phyloP scores from a whole-genome alignment of 2,113 vertebrate genomes.

The Microcebus tavaratra region DNA sequence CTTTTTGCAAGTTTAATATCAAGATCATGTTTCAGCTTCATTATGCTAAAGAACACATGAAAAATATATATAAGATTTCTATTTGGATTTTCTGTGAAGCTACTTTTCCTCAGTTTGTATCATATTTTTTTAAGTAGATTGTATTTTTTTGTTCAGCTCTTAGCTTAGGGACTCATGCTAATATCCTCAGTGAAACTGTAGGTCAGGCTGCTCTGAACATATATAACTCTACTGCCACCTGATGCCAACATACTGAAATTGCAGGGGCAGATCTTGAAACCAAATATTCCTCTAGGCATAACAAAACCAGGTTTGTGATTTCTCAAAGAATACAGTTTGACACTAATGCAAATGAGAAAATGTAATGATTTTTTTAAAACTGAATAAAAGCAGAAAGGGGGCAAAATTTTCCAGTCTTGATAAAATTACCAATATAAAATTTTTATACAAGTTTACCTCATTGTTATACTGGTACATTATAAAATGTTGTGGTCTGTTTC shows the following conservation, averaged over 20 bases:
- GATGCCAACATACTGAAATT: conserved; percentile 59
- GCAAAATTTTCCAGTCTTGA: conserved; percentile 16
- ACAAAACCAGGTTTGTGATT: conserved; percentile 60
- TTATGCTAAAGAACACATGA: conserved; percentile 14
- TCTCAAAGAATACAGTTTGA: conserved; percentile 36
- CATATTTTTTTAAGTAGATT: not conserved
- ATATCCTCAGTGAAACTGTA: not conserved
- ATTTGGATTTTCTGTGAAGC: conserved; percentile 1
- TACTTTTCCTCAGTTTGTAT: conserved; percentile 27
- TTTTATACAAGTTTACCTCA: not conserved
- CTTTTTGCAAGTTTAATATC: not conserved
- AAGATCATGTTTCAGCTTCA: not conserved
- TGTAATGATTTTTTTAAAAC: conserved; percentile 7
- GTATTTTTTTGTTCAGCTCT: not conserved
- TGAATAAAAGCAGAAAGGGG: not conserved
- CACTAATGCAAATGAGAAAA: conserved; percentile 63
- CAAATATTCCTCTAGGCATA: not conserved
- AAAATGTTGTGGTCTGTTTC: not conserved
- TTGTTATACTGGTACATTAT: not conserved
- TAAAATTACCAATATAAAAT: conserved; percentile 49
- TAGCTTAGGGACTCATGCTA: not conserved
- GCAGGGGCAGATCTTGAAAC: conserved; percentile 55
- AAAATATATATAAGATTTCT: not conserved
- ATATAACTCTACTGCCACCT: conserved; percentile 64
- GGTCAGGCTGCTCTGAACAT: not conserved